Conservation (phyloP, 2,797 vertebrate genomes). For the Okamejei kenojei region DNA sequence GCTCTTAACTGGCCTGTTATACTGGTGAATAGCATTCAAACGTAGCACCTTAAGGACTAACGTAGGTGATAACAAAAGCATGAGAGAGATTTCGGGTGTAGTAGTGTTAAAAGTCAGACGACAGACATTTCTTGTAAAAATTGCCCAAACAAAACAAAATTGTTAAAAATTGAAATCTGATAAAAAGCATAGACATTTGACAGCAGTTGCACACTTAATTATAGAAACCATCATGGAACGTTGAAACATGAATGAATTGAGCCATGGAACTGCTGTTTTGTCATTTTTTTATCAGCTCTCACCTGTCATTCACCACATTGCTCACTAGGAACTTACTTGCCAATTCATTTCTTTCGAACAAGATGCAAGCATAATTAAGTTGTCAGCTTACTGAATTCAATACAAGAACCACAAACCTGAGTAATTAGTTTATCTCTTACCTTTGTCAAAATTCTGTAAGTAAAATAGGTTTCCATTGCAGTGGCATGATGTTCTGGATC, state of each 20-base stretch:
- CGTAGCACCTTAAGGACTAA: not conserved
- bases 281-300: not conserved
- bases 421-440: conserved; percentile 51
- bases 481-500: conserved; percentile 87
- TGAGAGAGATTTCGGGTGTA: not conserved
- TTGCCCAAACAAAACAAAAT: not conserved
- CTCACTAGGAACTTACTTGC: not conserved
- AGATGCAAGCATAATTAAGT: not conserved
- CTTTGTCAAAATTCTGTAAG: conserved; percentile 82
- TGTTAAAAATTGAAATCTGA: not conserved
- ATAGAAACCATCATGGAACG: not conserved
- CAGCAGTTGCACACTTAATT: not conserved
- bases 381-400: not conserved
- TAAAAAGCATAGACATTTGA: not conserved
- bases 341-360: not conserved
- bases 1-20: not conserved
- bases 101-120: not conserved
- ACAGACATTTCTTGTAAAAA: not conserved
- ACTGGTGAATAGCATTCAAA: not conserved
- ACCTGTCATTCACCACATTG: not conserved
- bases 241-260: not conserved
- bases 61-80: not conserved
- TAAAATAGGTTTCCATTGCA: conserved; percentile 87
- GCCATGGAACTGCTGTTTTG: not conserved
- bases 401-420: not conserved